Evolutionary conservation across 2,888 invertebrate genomes (phyloP), one percentile per base, ranked within the genome.

Genomic region (Linyphia triangularis): DNA sequence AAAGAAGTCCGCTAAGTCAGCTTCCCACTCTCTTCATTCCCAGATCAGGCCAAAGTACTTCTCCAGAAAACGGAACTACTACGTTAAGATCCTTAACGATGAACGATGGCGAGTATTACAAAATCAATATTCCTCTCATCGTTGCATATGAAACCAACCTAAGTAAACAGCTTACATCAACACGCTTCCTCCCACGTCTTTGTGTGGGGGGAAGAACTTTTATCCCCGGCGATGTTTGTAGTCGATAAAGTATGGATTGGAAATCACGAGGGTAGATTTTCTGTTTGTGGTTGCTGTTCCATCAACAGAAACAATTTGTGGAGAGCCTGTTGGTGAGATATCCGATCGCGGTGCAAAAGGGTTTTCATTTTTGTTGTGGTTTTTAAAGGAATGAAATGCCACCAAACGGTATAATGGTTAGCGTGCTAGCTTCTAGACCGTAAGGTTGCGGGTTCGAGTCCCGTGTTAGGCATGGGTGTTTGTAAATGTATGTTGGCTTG

Each of bases 211-310:
- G 26, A 22, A n/a, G 59, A 22, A 5, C 22, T 24, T 37, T 40
- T 10, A 22, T 22, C 69, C 43, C 43, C 24, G 16, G n/a, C 10
- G 57, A 22, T 22, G 22, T 43, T 43, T 26, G 51, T 24, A 43
- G 51, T 73, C 73, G 73, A 73, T 73, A 33, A 59, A 73, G 57
- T 57, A 73, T 73, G 59, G 73, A 73, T 73, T 59, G 57, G 22
- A 57, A 30, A 59, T 59, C 73, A 70, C 40, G 43, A 26, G 43
- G 16, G 28, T 13, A 51, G 13, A 51, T 16, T 51, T n/a, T 7
- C 51, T 22, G 67, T 9, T 16, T n/a, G 30, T 19, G 19, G 67
- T 22, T 37, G 9, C 33, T 4, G 22, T 16, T 30, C 33, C n/a
- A 37, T 65, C 30, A 65, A 22, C 37, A 37, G 33, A 37, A 69